Evolutionary conservation across 2,113 vertebrate species (phyloP).

Genomic region (Pseudorectes ferrugineus): DNA sequence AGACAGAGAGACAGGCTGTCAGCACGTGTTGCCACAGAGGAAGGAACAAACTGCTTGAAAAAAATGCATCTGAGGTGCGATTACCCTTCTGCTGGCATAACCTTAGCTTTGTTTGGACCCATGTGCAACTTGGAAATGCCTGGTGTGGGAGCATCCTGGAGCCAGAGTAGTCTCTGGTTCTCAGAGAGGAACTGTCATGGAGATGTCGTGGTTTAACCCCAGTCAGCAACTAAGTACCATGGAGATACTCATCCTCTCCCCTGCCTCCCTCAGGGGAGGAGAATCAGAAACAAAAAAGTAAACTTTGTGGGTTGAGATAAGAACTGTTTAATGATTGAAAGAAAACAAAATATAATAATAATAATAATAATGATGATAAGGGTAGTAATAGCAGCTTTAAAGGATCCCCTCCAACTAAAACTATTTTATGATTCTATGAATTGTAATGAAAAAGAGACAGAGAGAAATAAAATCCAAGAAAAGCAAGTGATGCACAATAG

Average conservation of each 20-base stretch:
- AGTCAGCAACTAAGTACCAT: neutral
- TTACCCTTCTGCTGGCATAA: neutral
- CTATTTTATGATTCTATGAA: neutral
- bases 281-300: neutral
- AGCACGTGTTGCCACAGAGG: neutral
- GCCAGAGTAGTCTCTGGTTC: neutral
- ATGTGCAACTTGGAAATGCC: neutral
- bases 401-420: neutral
- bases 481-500: neutral
- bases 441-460: neutral
- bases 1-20: neutral
- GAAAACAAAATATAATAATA: neutral
- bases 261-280: rapidly evolving
- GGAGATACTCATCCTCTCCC: neutral
- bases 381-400: neutral
- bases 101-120: neutral
- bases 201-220: neutral
- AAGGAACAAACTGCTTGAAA: neutral
- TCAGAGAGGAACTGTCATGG: rapidly evolving
- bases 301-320: neutral
- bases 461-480: neutral
- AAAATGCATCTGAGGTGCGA: neutral
- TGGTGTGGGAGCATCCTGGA: neutral
- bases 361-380: neutral
- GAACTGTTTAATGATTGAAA: neutral